Evolutionary conservation across 2,113 vertebrate species (phyloP).

Genomic region (Leiothrix lutea): DNA sequence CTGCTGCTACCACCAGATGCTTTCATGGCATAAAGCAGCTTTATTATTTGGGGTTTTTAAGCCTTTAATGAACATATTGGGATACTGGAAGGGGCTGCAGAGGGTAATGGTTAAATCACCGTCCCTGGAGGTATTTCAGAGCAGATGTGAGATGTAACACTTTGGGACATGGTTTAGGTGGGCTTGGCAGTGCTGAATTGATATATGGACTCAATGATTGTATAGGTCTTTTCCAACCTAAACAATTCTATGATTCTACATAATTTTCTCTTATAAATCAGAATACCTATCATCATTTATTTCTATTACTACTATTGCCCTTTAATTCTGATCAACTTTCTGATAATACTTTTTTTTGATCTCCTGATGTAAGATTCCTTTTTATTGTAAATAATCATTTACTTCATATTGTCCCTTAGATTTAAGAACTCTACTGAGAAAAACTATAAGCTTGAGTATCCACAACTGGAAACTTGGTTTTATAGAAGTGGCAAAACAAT

Average conservation of each 20-base stretch:
- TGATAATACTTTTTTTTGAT: background rate
- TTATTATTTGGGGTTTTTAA: background rate
- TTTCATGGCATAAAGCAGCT: background rate
- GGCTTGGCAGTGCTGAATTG: background rate
- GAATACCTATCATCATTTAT: background rate
- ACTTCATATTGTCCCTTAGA: background rate
- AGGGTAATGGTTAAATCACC: background rate
- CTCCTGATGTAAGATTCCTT: background rate
- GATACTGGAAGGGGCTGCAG: background rate
- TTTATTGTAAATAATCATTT: background rate
- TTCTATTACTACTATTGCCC: background rate
- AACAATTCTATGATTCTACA: background rate
- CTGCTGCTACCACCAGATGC: background rate
- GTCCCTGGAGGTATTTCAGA: background rate
- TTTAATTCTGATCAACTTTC: background rate
- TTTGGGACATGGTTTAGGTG: background rate
- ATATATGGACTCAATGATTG: background rate
- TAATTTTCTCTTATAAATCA: background rate
- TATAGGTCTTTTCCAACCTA: background rate
- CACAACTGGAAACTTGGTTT: background rate
- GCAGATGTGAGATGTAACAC: background rate
- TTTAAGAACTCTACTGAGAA: background rate
- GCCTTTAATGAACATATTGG: background rate
- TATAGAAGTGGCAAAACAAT: background rate
- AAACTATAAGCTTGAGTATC: background rate